Evolutionary conservation across 2,888 invertebrate genomes (phyloP).

Genomic region (Sarcophaga caerulescens): DNA sequence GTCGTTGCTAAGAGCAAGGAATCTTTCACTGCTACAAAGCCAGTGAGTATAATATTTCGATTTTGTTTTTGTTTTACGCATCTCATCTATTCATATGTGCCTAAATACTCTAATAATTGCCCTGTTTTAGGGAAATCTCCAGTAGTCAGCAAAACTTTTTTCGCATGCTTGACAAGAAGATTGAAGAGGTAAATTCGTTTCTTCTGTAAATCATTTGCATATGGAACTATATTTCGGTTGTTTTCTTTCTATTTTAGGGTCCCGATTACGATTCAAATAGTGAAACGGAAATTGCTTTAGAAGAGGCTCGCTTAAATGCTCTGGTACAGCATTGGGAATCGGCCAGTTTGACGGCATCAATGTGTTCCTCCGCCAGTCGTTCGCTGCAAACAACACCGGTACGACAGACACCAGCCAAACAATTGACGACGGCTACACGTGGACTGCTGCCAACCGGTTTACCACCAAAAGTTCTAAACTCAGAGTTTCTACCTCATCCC

Average conservation of each 20-base stretch:
- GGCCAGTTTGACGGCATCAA: slow-evolving; percentile 83
- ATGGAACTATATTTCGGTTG: not conserved
- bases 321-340: slow-evolving; percentile 90
- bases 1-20: slow-evolving; percentile 81
- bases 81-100: not conserved
- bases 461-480: slow-evolving; percentile 71
- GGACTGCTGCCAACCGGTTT: slow-evolving; percentile 73
- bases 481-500: slow-evolving; percentile 79
- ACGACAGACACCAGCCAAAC: slow-evolving; percentile 79
- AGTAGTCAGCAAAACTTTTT: slow-evolving; percentile 96
- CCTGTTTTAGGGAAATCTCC: slow-evolving; percentile 89
- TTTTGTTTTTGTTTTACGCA: too few relatives aligned
- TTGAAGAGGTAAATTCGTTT: slow-evolving; percentile 86
- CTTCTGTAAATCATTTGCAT: not conserved
- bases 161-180: slow-evolving; percentile 95
- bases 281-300: slow-evolving; percentile 87
- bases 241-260: slow-evolving; percentile 82
- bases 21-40: slow-evolving; percentile 83
- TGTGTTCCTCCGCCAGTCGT: slow-evolving; percentile 82
- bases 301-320: slow-evolving; percentile 85
- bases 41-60: slow-evolving; percentile 80
- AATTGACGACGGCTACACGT: slow-evolving; percentile 68
- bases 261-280: slow-evolving; percentile 90
- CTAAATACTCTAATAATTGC: slow-evolving; percentile 61
- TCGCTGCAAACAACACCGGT: slow-evolving; percentile 83